A percentile compares a stretch with the other conserved stretches of the same genome.
These are phyloP conservation scores for Dicyrtoma fusca DNA, from an alignment of 2,888 invertebrate genomes.

Conservation along the genomic window DNA sequence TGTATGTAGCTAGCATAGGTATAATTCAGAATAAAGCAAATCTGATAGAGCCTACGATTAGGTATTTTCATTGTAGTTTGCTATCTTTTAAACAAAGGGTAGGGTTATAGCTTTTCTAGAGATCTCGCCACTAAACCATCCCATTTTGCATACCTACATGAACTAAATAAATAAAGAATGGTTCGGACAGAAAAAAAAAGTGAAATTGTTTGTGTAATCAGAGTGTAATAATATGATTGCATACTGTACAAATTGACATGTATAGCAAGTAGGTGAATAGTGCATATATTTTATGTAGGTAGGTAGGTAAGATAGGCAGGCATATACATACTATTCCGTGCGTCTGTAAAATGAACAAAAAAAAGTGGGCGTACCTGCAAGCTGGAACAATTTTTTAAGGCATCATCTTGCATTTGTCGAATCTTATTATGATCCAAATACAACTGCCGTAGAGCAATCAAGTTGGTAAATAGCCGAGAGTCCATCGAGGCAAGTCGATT, in stretches of 20 bases:
- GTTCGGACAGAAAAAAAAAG: background rate
- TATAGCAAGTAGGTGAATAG: background rate
- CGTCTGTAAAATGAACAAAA: background rate
- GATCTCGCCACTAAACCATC: too few relatives aligned
- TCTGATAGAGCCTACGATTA: too few relatives aligned
- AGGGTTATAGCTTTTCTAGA: too few relatives aligned
- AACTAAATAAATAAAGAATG: too few relatives aligned
- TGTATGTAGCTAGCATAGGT: too few relatives aligned
- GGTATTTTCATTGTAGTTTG: too few relatives aligned
- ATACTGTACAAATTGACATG: background rate
- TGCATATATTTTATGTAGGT: background rate
- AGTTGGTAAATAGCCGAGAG: conserved; percentile 78
- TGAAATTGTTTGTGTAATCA: conserved; percentile 1
- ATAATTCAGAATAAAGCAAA: too few relatives aligned
- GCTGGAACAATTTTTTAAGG: conserved; percentile 76
- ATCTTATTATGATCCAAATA: conserved; percentile 85
- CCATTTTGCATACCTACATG: too few relatives aligned
- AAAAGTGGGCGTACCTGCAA: conserved; percentile 71
- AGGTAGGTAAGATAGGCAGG: too few relatives aligned
- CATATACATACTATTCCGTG: too few relatives aligned
- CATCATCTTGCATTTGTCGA: conserved; percentile 74
- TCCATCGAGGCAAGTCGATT: conserved; percentile 82
- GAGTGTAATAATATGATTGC: background rate
- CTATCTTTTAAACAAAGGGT: too few relatives aligned
- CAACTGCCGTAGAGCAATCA: conserved; percentile 80